Percentiles rank a stretch among this genome's conserved stretches.
Evolutionary conservation across 35 echinoderm and acorn worm genomes (phyloP).

Genomic region (Patiria miniata): DNA sequence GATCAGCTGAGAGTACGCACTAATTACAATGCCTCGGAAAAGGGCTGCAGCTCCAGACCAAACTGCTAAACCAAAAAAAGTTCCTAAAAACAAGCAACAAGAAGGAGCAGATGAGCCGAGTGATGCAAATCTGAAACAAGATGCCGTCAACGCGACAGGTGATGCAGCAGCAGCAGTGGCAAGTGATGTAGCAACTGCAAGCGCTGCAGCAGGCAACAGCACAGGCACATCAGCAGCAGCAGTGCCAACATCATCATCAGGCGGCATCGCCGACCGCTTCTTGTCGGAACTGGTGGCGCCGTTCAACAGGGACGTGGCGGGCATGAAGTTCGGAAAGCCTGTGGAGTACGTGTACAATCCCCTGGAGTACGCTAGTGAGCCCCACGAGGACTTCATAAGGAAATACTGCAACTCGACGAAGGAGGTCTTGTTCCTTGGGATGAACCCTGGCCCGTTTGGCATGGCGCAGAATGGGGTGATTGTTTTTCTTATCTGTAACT

Average conservation of each 20-base stretch:
- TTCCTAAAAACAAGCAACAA: too few species aligned
- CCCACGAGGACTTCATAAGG: constrained; percentile 79
- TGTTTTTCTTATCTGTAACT: too few species aligned
- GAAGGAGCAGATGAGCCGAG: too few species aligned
- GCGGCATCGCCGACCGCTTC: constrained; percentile 3
- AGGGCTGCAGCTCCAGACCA: too few species aligned
- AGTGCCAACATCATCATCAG: not conserved
- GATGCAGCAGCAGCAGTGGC: not conserved
- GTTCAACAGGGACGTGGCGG: constrained; percentile 28
- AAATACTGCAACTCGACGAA: constrained; percentile 93
- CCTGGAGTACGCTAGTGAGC: constrained; percentile 87
- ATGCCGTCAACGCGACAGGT: not conserved
- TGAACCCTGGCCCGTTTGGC: constrained; percentile 99
- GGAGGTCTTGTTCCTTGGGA: constrained; percentile 84
- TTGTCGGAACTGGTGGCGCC: not conserved
- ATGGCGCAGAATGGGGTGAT: constrained; percentile 99
- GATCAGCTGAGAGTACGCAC: too few species aligned
- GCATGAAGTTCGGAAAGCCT: constrained; percentile 70
- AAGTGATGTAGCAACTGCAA: not conserved
- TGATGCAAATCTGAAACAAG: not conserved
- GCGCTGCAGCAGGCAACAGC: not conserved
- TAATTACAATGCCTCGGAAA: too few species aligned
- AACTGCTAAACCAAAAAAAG: too few species aligned
- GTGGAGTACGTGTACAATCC: constrained; percentile 94
- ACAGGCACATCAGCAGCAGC: not conserved